These are phyloP conservation scores for Neuroterus valhalla DNA, from an alignment of 1,140 invertebrate genomes.

Conservation along the genomic window DNA sequence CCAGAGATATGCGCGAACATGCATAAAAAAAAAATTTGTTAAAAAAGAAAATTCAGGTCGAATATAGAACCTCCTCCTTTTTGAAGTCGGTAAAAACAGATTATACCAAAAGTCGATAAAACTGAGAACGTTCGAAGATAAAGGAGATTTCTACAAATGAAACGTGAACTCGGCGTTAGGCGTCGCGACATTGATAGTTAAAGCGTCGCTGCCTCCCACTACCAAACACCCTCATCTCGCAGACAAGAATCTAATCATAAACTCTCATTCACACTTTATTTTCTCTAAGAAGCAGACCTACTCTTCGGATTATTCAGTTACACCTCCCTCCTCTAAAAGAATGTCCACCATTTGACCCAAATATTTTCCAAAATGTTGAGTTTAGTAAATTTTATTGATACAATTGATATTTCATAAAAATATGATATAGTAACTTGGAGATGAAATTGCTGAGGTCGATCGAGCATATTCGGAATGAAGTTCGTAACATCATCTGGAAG, in stretches of 20 bases:
- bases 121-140: background rate
- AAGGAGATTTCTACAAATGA: slow-evolving; percentile 3
- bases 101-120: background rate
- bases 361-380: background rate
- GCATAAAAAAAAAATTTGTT: background rate
- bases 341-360: background rate
- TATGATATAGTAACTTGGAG: background rate
- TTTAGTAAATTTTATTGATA: background rate
- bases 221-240: background rate
- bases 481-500: no score
- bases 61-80: no score
- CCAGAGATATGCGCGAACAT: no score
- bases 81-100: background rate
- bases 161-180: background rate
- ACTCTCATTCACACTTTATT: slow-evolving; percentile 8
- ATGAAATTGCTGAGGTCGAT: background rate
- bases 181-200: background rate
- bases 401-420: background rate
- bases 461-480: no score
- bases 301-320: background rate
- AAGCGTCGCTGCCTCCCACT: background rate
- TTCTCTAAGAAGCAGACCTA: background rate
- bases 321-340: no score
- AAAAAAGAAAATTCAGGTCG: background rate
- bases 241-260: background rate